Percentiles rank a stretch among this genome's conserved stretches.
phyloP scores from a whole-genome alignment of 1,140 invertebrate species.

The Dermatophagoides farinae region DNA sequence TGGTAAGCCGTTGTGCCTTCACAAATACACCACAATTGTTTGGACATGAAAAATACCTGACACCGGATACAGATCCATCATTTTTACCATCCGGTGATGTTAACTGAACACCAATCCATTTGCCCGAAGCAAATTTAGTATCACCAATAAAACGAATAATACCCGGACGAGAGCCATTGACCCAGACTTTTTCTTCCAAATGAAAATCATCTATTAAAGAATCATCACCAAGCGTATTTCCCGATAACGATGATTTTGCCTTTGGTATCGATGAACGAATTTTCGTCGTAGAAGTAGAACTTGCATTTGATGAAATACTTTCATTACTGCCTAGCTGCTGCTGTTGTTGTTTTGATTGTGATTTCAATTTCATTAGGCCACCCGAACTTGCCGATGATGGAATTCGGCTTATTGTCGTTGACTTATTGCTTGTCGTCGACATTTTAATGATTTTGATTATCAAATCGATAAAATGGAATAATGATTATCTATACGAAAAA shows the following conservation, averaged over 20 bases:
- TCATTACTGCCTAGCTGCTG: neutral
- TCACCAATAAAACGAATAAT: conserved; percentile 67
- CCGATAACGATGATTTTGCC: neutral
- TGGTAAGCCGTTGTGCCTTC: conserved; percentile 56
- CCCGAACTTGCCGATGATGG: neutral
- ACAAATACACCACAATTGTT: conserved; percentile 80
- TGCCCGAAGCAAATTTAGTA: conserved; percentile 63
- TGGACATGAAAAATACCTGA: conserved; percentile 68
- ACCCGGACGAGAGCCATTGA: conserved; percentile 72
- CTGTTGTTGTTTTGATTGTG: neutral
- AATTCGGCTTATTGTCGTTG: neutral
- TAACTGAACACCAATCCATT: conserved; percentile 72
- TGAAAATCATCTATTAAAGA: conserved; percentile 55
- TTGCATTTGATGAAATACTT: neutral
- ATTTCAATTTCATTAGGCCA: too few relatives aligned
- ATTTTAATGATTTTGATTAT: too few relatives aligned
- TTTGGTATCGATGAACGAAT: conserved; percentile 1
- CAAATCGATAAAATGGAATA: too few relatives aligned
- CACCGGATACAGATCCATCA: conserved; percentile 70
- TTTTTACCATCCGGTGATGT: conserved; percentile 80
- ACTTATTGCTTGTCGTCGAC: neutral
- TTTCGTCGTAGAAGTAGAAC: too few relatives aligned
- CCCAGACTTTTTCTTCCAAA: conserved; percentile 81
- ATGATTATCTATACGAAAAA: neutral
- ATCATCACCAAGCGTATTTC: neutral